Conservation (phyloP, 2,797 vertebrate genomes). For the Hapalemur alaotrensis region DNA sequence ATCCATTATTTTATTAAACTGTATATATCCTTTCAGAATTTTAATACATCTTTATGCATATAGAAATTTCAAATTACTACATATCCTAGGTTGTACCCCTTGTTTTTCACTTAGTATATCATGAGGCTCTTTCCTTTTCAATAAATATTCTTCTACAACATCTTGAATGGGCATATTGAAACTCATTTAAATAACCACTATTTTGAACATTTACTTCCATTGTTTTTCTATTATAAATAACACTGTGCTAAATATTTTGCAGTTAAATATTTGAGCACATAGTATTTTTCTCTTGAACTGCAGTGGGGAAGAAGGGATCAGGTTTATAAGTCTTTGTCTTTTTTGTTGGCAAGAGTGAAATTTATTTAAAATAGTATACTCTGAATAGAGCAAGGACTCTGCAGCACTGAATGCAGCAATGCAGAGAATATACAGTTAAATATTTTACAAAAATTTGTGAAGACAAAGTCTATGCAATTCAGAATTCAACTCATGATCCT, state of each 20-base stretch:
- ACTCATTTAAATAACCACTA: neutral
- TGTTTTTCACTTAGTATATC: neutral
- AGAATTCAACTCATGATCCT: neutral
- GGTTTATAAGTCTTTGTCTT: neutral
- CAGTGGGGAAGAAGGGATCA: neutral
- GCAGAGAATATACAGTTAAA: neutral
- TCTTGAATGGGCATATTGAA: neutral
- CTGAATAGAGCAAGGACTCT: neutral
- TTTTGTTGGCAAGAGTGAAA: neutral
- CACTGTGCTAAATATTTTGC: neutral
- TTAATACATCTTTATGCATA: neutral
- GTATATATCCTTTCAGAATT: neutral
- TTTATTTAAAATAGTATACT: neutral
- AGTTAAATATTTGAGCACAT: neutral
- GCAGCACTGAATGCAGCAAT: neutral
- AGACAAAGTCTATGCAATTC: neutral
- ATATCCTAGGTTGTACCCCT: neutral
- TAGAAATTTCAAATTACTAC: neutral
- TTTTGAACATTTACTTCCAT: neutral
- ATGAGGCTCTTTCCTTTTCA: neutral
- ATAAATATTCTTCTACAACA: neutral
- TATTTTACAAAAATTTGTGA: neutral
- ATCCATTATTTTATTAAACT: neutral
- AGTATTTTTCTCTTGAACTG: neutral
- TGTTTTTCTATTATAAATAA: neutral